Evolutionary conservation across 1,140 invertebrate species (phyloP), one percentile per base, ranked within the genome.

Genomic region (Drosophila ogumai): DNA sequence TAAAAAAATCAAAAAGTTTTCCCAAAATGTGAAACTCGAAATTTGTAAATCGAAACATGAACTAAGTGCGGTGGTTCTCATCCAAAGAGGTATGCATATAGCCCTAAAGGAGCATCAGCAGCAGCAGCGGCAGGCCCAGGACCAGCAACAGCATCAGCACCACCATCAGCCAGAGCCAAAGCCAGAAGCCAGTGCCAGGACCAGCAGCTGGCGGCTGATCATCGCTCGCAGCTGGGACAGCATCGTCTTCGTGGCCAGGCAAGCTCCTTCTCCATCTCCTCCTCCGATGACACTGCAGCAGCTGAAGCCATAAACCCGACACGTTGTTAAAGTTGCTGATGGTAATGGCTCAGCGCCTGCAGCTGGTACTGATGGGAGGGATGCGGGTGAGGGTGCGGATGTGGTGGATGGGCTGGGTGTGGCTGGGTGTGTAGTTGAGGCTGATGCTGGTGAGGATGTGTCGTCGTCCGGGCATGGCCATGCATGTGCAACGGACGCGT

Each of bases 281-380:
- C 31, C n/a, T 9, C 10, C 58, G 32, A 31, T 22, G 25, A 13
- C 38, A 44, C 9, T 47, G 54, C n/a, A 66, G 63, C 25, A 78
- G 52, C 41, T 65, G 56, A n/a, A 61, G 46, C 56, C 76, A 36
- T 12, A 79, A 64, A 34, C 63, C 50, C 61, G 87, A 77, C 65
- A 82, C 86, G 86, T 90, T 87, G 88, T 91, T 91, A 91, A 91
- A 91, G 88, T 75, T 91, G 88, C 78, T 91, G 88, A 84, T 91
- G 88, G 75, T 91, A 91, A 17, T 87, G 88, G 78, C 88, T 88
- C 47, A 91, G 17, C 56, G 86, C 41, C 47, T 81, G 85, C 77
- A 88, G 56, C 41, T 90, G 85, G 52, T 86, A 81, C 44, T 71
- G 63, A 71, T 88, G 75, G 17, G 46, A 65, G 6, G 65, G 40